These are phyloP conservation scores for rat (Rattus norvegicus) DNA, from an alignment of 2,113 vertebrate genomes.

Conservation along the genomic window DNA sequence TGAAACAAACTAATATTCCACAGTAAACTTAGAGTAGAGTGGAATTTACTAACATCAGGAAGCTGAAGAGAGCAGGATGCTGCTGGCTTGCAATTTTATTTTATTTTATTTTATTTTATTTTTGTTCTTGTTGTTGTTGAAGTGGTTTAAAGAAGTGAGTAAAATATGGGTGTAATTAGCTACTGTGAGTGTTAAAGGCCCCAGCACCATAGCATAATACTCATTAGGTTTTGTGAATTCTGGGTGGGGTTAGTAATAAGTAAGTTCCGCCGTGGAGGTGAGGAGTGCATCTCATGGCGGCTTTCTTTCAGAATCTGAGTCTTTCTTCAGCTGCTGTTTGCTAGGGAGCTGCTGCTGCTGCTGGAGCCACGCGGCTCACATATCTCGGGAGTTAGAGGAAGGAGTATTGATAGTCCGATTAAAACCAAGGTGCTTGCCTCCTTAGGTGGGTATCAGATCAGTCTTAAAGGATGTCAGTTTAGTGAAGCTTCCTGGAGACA, in stretches of 20 bases:
- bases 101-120: too few relatives aligned
- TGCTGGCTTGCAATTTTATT: not conserved
- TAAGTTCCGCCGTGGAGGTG: not conserved
- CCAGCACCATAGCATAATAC: not conserved
- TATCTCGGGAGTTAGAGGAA: not conserved
- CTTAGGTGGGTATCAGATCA: not conserved
- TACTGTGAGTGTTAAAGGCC: not conserved
- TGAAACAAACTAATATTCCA: conserved; percentile 27
- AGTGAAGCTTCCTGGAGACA: not conserved
- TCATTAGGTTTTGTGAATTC: not conserved
- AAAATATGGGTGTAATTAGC: not conserved
- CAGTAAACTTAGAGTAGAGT: conserved; percentile 39
- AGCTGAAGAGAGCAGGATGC: conserved; percentile 6
- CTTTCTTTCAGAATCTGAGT: not conserved
- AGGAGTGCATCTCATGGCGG: not conserved
- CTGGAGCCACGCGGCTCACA: not conserved
- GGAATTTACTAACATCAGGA: not conserved
- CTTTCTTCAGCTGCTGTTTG: not conserved
- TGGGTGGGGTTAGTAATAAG: conserved; percentile 15
- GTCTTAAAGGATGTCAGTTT: not conserved
- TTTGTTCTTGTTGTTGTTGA: not conserved
- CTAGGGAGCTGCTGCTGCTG: not conserved
- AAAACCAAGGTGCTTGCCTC: not conserved
- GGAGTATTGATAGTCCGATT: conserved; percentile 1
- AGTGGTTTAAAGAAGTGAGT: not conserved